Evolutionary conservation across 1,140 invertebrate species (phyloP).

Genomic region (Panonychus citri): DNA sequence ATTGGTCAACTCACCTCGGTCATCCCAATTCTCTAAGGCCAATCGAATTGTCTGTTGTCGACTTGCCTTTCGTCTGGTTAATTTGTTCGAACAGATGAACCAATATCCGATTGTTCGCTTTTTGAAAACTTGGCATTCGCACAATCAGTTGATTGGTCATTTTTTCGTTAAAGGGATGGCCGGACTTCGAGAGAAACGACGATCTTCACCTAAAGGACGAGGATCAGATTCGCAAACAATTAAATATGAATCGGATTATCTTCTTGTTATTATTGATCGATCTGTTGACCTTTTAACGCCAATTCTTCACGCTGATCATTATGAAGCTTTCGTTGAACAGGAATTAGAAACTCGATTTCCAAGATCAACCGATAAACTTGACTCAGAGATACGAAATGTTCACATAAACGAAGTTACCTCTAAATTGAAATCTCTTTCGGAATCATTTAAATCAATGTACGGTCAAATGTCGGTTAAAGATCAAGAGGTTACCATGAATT

Average conservation of each 20-base stretch:
- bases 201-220: neutral
- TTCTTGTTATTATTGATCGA: neutral
- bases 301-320: neutral
- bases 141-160: neutral
- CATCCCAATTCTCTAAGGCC: neutral
- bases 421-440: too few relatives aligned
- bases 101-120: neutral
- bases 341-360: neutral
- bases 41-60: neutral
- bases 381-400: too few relatives aligned
- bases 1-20: neutral
- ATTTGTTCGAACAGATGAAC: neutral
- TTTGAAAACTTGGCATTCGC: neutral
- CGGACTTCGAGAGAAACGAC: neutral
- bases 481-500: too few relatives aligned
- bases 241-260: neutral
- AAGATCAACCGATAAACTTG: too few relatives aligned
- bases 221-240: neutral
- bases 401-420: too few relatives aligned
- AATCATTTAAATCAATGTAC: too few relatives aligned
- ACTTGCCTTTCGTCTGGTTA: neutral
- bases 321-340: neutral
- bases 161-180: neutral
- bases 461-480: too few relatives aligned
- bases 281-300: neutral